A percentile compares a stretch with the other conserved stretches of the same genome.
phyloP scores from a whole-genome alignment of 1,140 invertebrate genomes.

The Lasioglossum albipes region DNA sequence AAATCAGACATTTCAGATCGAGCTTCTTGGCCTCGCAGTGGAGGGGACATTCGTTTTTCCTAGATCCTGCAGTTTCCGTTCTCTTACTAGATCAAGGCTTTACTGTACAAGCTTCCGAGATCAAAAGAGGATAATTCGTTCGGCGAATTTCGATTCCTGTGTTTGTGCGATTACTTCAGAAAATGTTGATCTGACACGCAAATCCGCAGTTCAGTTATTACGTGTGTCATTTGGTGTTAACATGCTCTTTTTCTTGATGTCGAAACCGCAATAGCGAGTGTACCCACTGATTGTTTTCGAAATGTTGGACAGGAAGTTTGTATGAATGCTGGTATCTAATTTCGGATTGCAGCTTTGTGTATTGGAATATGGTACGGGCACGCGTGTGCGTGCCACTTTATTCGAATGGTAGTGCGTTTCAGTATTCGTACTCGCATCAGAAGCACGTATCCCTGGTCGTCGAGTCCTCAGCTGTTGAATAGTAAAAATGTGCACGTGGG shows the following conservation, averaged over 20 bases:
- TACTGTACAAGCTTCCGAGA: no score
- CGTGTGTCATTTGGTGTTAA: neutral
- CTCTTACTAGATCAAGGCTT: no score
- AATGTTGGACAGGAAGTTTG: neutral
- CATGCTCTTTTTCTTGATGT: no score
- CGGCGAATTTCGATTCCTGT: no score
- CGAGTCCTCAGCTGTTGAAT: conserved; percentile 54
- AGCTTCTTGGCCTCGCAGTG: no score
- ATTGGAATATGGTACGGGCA: neutral
- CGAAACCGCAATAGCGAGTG: neutral
- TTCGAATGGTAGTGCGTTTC: neutral
- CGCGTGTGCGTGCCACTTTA: neutral
- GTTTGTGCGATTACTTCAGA: no score
- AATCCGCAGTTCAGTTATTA: neutral
- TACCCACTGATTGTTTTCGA: neutral
- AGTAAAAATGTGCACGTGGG: conserved; percentile 34
- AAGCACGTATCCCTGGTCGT: conserved; percentile 13
- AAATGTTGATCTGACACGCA: neutral
- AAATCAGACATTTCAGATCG: no score
- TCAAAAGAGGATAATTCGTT: no score
- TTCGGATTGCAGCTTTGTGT: neutral
- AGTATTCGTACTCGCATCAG: conserved; percentile 1
- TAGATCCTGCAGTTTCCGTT: no score
- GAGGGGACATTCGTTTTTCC: no score
- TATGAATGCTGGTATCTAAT: conserved; percentile 13